A percentile compares a stretch with the other conserved stretches of the same genome.
Evolutionary conservation across 2,113 vertebrate genomes (phyloP).

Genomic region (Platysteira castanea): DNA sequence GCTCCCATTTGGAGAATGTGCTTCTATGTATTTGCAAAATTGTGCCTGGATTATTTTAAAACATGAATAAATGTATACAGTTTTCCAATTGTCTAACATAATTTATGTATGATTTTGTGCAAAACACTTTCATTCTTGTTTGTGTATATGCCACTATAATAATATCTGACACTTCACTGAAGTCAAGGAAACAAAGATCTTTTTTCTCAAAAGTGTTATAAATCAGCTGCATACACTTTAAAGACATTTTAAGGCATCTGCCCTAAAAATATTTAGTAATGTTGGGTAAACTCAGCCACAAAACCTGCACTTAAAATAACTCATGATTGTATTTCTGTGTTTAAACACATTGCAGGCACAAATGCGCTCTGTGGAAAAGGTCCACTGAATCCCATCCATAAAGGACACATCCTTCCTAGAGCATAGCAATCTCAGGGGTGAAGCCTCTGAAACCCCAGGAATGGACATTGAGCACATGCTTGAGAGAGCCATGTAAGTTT

Average conservation of each 20-base stretch:
- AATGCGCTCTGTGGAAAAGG: not conserved
- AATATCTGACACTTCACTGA: not conserved
- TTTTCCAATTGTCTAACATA: constrained; percentile 43
- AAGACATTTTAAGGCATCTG: not conserved
- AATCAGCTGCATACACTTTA: not conserved
- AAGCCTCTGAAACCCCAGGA: not conserved
- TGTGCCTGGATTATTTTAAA: constrained; percentile 65
- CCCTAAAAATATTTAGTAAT: not conserved
- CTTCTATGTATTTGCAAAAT: constrained; percentile 60
- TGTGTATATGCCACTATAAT: not conserved
- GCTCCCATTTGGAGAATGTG: constrained; percentile 51
- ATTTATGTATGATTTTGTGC: not conserved
- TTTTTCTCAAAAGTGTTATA: not conserved
- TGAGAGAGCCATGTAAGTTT: not conserved
- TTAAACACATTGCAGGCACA: not conserved
- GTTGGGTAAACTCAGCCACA: not conserved
- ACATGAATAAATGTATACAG: constrained; percentile 57
- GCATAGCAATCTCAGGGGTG: accelerated
- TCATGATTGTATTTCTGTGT: not conserved
- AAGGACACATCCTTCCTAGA: not conserved
- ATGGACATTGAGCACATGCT: not conserved
- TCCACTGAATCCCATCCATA: not conserved
- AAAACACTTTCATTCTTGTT: not conserved
- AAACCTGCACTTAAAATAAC: not conserved
- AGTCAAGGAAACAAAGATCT: not conserved